These are phyloP conservation scores for Hirtodrosophila duncani DNA, from an alignment of 2,888 invertebrate species.

Conservation along the genomic window DNA sequence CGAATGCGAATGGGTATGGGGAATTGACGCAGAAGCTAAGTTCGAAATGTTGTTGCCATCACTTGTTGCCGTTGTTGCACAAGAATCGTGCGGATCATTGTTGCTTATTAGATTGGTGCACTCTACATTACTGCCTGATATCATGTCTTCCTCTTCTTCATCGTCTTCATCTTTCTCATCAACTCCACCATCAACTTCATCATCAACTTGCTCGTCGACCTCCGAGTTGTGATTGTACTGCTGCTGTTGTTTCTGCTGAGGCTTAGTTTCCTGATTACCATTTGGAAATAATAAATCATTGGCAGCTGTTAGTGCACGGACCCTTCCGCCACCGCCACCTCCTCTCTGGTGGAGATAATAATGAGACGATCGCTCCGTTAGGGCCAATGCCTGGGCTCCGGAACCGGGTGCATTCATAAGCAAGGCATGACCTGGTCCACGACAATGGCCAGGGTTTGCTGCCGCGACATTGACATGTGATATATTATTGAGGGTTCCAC, in stretches of 20 bases:
- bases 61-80: too few relatives aligned
- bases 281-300: constrained; percentile 17
- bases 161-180: constrained; percentile 41
- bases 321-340: constrained; percentile 10
- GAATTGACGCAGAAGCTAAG: too few relatives aligned
- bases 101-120: constrained; percentile 73
- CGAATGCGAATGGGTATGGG: constrained; percentile 12
- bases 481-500: constrained; percentile 77
- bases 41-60: constrained; percentile 38
- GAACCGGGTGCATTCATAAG: background rate
- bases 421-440: constrained; percentile 5
- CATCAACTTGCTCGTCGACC: constrained; percentile 35
- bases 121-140: constrained; percentile 71
- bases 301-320: constrained; percentile 26
- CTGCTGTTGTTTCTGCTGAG: constrained; percentile 34
- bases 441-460: constrained; percentile 5
- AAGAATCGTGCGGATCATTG: too few relatives aligned
- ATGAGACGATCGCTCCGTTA: constrained; percentile 30
- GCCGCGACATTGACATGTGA: constrained; percentile 43
- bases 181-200: constrained; percentile 53
- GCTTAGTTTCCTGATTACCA: constrained; percentile 40
- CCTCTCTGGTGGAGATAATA: constrained; percentile 32
- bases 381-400: constrained; percentile 45
- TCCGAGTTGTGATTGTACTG: constrained; percentile 65
- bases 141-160: constrained; percentile 66